Conservation (phyloP, 92 coral and sea anemone species). For the Ricordea florida region DNA sequence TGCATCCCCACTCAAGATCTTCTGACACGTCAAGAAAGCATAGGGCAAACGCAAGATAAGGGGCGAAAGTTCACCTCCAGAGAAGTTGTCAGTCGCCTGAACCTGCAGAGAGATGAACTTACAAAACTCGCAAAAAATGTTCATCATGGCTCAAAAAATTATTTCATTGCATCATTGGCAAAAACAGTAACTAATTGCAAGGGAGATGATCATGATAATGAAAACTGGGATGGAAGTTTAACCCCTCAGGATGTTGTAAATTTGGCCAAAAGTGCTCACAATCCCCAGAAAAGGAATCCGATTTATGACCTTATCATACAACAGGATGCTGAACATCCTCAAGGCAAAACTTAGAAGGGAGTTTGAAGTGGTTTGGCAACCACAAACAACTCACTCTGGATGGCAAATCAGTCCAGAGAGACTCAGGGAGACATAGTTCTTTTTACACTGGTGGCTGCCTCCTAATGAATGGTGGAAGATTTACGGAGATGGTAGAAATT, state of each 20-base stretch:
- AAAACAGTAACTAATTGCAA: slow-evolving; percentile 1
- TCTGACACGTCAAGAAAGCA: neutral
- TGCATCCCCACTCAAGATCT: neutral
- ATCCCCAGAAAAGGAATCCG: slow-evolving; percentile 11
- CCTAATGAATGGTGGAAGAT: slow-evolving; percentile 35
- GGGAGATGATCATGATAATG: neutral
- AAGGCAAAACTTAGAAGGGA: slow-evolving; percentile 33
- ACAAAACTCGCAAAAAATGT: slow-evolving; percentile 14
- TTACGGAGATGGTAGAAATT: slow-evolving; percentile 48
- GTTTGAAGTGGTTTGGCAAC: slow-evolving; percentile 39
- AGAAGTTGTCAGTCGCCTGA: slow-evolving; percentile 7
- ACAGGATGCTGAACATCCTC: slow-evolving; percentile 3
- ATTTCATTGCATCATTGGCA: slow-evolving; percentile 2
- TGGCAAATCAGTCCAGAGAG: slow-evolving; percentile 14
- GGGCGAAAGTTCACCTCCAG: neutral
- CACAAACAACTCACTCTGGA: slow-evolving; percentile 26
- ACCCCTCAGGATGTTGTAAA: slow-evolving; percentile 24
- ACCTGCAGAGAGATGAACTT: slow-evolving; percentile 2
- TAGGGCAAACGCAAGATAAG: neutral
- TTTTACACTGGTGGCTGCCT: slow-evolving; percentile 23
- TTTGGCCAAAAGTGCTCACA: slow-evolving; percentile 11
- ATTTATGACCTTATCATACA: slow-evolving; percentile 4
- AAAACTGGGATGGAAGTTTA: slow-evolving; percentile 29
- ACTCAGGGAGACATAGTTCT: neutral
- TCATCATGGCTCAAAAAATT: slow-evolving; percentile 26